Conservation (phyloP, 1,140 invertebrate genomes). For the Lucilia cuprina region DNA sequence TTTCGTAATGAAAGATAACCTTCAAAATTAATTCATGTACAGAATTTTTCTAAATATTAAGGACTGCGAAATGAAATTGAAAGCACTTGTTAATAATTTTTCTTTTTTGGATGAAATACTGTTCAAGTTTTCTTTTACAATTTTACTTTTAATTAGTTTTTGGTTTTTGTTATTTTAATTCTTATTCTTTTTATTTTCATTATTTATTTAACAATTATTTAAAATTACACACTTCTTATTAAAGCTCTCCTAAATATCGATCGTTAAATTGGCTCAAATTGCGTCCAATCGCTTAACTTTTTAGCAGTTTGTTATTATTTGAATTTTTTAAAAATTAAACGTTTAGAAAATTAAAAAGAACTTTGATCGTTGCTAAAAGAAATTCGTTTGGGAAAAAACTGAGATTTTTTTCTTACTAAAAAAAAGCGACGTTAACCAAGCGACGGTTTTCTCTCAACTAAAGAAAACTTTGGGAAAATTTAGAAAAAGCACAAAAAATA, state of each 20-base stretch:
- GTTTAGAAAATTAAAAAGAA: not conserved
- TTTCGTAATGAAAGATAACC: constrained; percentile 35
- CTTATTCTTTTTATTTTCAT: not conserved
- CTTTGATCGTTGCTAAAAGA: not conserved
- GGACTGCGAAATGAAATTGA: not conserved
- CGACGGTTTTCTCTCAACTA: constrained; percentile 64
- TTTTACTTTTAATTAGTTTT: not conserved
- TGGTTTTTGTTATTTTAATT: not conserved
- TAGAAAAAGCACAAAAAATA: constrained; percentile 43
- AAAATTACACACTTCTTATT: not conserved
- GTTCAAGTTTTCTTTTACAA: not conserved
- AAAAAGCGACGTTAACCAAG: constrained; percentile 59
- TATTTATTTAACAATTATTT: not conserved
- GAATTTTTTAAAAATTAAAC: not conserved
- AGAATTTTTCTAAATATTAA: constrained; percentile 16
- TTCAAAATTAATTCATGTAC: constrained; percentile 18
- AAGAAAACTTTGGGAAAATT: constrained; percentile 57
- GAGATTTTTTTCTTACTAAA: not conserved
- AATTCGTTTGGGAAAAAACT: not conserved
- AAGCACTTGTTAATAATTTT: constrained; percentile 24
- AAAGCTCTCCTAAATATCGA: not conserved
- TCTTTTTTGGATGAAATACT: no score
- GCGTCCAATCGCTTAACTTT: not conserved
- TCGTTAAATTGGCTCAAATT: not conserved
- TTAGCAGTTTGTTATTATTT: not conserved